These are phyloP conservation scores for Odontocerum albicorne DNA, from an alignment of 2,888 invertebrate genomes.

Conservation along the genomic window DNA sequence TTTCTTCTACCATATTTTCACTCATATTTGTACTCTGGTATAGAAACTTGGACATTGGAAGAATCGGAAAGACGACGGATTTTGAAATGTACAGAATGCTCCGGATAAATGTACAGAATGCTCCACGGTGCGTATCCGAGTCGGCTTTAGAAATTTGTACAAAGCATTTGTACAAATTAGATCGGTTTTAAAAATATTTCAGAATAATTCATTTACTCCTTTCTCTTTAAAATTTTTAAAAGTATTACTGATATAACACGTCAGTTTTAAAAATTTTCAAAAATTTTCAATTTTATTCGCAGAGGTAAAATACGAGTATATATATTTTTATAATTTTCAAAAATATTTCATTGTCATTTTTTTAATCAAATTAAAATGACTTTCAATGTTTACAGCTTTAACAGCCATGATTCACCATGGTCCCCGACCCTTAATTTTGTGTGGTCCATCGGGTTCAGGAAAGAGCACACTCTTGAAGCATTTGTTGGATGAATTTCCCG, in stretches of 20 bases:
- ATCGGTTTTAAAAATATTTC: no score
- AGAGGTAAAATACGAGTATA: conserved; percentile 15
- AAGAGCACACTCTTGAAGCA: conserved; percentile 90
- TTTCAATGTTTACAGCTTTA: conserved; percentile 9
- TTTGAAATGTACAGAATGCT: no score
- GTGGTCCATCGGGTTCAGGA: conserved; percentile 95
- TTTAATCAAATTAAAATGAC: background rate
- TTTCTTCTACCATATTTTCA: no score
- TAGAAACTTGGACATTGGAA: no score
- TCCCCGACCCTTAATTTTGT: conserved; percentile 82
- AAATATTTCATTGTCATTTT: background rate
- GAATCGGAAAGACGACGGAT: no score
- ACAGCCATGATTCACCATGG: conserved; percentile 57
- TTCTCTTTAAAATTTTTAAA: no score
- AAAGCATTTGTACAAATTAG: background rate
- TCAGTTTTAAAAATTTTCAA: conserved; percentile 3
- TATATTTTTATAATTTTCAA: background rate
- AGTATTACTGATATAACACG: no score
- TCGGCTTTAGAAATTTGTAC: background rate
- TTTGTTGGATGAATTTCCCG: conserved; percentile 84
- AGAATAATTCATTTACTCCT: no score
- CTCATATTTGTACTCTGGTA: no score
- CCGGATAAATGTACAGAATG: background rate
- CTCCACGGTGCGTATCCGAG: background rate
- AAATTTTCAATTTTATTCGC: conserved; percentile 26